Conservation (phyloP, 2,888 invertebrate genomes). For the Ametastegia equiseti region DNA sequence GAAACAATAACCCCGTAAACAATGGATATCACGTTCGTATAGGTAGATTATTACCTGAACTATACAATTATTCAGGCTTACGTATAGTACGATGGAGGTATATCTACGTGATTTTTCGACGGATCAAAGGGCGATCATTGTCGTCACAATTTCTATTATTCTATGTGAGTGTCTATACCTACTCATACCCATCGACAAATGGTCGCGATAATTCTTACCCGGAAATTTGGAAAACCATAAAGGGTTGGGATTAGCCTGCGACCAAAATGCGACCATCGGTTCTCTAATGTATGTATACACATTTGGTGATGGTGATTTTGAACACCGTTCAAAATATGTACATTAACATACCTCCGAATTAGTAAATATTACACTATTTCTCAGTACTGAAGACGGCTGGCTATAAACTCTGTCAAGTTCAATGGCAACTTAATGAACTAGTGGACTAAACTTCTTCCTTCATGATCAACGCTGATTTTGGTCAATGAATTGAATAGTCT, state of each 20-base stretch:
- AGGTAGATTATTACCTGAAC: not conserved
- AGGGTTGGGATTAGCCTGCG: not conserved
- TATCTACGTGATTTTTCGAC: not conserved
- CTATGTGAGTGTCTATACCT: not conserved
- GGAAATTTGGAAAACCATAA: not conserved
- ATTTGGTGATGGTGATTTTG: no score
- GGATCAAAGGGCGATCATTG: not conserved
- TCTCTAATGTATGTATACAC: not conserved
- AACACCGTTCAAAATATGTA: not conserved
- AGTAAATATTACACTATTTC: not conserved
- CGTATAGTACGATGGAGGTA: not conserved
- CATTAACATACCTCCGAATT: not conserved
- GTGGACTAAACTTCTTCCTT: no score
- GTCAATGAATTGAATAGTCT: no score
- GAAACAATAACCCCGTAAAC: constrained; percentile 20
- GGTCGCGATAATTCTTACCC: not conserved
- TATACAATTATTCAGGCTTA: not conserved
- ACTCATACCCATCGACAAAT: no score
- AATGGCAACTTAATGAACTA: no score
- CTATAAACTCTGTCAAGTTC: no score
- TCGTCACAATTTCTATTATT: not conserved
- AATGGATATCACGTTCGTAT: constrained; percentile 20
- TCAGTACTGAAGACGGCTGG: not conserved
- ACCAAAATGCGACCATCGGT: not conserved
- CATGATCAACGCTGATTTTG: no score